Conservation (phyloP, 2,797 vertebrate genomes). For the Staurois parvus region DNA sequence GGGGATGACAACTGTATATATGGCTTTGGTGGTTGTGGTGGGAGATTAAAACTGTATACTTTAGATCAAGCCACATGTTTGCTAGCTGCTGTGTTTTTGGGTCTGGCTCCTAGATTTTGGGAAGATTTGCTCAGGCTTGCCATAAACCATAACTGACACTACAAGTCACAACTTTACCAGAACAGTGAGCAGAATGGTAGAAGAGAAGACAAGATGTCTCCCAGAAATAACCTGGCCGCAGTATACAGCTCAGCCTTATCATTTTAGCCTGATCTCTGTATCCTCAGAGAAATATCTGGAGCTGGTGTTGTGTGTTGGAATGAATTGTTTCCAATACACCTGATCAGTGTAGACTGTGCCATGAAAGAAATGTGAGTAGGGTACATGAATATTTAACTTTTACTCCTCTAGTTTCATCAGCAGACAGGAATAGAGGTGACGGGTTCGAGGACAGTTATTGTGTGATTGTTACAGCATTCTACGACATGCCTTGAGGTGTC, state of each 20-base stretch:
- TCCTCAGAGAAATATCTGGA: background rate
- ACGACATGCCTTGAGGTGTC: background rate
- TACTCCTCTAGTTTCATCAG: conserved; percentile 35
- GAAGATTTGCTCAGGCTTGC: too few relatives aligned
- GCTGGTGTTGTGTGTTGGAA: background rate
- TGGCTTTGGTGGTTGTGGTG: too few relatives aligned
- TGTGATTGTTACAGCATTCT: background rate
- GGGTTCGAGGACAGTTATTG: background rate
- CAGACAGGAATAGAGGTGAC: background rate
- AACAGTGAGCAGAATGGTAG: too few relatives aligned
- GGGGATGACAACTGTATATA: too few relatives aligned
- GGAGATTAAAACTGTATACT: too few relatives aligned
- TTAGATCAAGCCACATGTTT: too few relatives aligned
- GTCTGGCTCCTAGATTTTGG: too few relatives aligned
- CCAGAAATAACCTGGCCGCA: background rate
- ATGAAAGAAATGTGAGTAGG: conserved; percentile 8
- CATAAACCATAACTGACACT: too few relatives aligned
- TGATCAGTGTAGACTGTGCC: background rate
- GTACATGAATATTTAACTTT: conserved; percentile 54
- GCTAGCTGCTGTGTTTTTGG: too few relatives aligned
- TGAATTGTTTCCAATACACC: background rate
- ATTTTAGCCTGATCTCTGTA: too few relatives aligned
- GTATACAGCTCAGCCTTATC: background rate
- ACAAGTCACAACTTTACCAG: too few relatives aligned
- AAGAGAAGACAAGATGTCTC: too few relatives aligned